Base-by-base conservation (phyloP, 2,888 invertebrate species). In the Peribatodes rhomboidaria region DNA sequence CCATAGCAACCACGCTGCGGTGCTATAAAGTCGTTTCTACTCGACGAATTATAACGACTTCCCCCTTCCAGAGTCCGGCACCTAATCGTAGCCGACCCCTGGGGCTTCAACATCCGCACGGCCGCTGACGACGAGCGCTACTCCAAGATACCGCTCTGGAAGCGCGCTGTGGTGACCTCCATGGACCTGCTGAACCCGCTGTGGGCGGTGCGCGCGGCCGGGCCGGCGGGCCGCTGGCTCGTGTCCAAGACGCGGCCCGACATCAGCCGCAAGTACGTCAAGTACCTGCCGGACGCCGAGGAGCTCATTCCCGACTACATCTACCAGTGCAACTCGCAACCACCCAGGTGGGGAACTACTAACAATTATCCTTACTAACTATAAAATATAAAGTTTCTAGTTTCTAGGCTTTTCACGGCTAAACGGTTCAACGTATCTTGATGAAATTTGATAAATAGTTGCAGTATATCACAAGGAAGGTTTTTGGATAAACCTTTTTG, bases 301-400 rank as follows among this genome's bases (percentile, higher is more conserved):
- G 94, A 92, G 13, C 87, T 96, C 14, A 95, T 99, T 78, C 96
- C 98, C 1, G 97, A 98, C 80, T 99, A 99, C 82, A 97, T 99
- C 70, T 98, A 98, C 86, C 99, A 99, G 86, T 99, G 98, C 83
- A 99, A 99, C 89, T 96, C 97, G 46, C 98, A 98, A 88, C 94
- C 94, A 61, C 99, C 99, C 7, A 97, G 97, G 96, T 97, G 85
- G 93, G 77, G 57, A 64, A 27, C 18, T 35, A n/a, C n/a, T n/a
- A n/a, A n/a, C n/a, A n/a, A n/a, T n/a, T n/a, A n/a, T n/a, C n/a
- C n/a, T n/a, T n/a, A n/a, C n/a, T n/a, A n/a, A n/a, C n/a, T n/a
- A n/a, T n/a, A n/a, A n/a, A n/a, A n/a, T n/a, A n/a, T n/a, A n/a
- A n/a, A n/a, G n/a, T n/a, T n/a, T n/a, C n/a, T n/a, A n/a, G n/a